Base-by-base conservation (phyloP, 2,888 invertebrate species). In the Spilosoma lubricipeda region DNA sequence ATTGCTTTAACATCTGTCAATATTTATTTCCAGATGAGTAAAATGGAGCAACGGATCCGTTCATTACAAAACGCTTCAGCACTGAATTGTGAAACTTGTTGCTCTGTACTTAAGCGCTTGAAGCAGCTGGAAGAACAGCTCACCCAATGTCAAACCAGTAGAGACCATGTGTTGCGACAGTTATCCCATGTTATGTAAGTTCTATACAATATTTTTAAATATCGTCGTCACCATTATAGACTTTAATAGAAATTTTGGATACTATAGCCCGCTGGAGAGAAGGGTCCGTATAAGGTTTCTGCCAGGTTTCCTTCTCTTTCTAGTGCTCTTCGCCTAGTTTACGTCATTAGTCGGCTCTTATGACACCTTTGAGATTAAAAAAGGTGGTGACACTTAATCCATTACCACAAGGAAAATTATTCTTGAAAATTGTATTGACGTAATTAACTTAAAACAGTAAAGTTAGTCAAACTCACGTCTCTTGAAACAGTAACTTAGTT, bases 151-250 rank as follows among this genome's bases (percentile, higher is more conserved):
- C 93, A 96, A 77, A 93, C 95, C 23, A 97, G 97, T 90, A 95
- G 97, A 82, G 96, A 96, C 81, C 95, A 96, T 72, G 97, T 98
- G 88, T 93, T 98, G 81, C 97, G 97, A 87, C 98, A 98, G 90
- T 96, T 98, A 75, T 97, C 97, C 82, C 97, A 97, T 89, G 97
- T 98, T 96, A 98, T 98, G 98, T 98, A 93, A 96, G 97, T 76
- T 30, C 71, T 68, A 42, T 7, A 48, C 9, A 23, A 63, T 0
- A 27, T 5, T 48, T 48, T 18, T 18, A 48, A 48, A 18, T 3
- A 48, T 48, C 20, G 20, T 15, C 45, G 18, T 45, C 13, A 45
- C 18, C 11, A 45, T 15, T 3, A 45, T 15, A 45, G 45, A 15
- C 48, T 48, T 45, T 42, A 42, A 18, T 45, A 36, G 13, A 42